Conservation (phyloP, 2,797 vertebrate genomes). For the Gephyroberyx darwinii region DNA sequence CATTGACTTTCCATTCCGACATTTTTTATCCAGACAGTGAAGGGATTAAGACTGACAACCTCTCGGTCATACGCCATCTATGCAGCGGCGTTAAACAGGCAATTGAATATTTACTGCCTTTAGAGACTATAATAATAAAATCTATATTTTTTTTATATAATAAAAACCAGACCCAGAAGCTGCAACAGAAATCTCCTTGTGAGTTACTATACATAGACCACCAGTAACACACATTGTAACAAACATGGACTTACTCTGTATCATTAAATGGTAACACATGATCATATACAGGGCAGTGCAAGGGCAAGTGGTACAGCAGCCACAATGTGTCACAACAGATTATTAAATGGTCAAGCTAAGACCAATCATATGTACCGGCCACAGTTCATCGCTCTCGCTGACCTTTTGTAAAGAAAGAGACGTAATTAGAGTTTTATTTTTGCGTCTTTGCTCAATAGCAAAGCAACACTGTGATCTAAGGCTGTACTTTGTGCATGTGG, state of each 20-base stretch:
- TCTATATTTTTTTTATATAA: too few species aligned
- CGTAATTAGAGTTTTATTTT: slow-evolving; percentile 37
- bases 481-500: slow-evolving; percentile 22
- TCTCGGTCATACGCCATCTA: background rate
- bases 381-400: slow-evolving; percentile 26
- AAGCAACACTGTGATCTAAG: slow-evolving; percentile 14
- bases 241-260: too few species aligned
- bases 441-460: slow-evolving; percentile 20
- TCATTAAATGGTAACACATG: too few species aligned
- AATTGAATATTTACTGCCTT: background rate
- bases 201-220: background rate
- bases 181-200: background rate
- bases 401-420: slow-evolving; percentile 26
- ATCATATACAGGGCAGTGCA: background rate
- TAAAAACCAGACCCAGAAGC: background rate
- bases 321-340: slow-evolving; percentile 11
- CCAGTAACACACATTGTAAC: background rate
- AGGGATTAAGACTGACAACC: background rate
- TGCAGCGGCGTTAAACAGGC: background rate
- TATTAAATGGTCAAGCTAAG: slow-evolving; percentile 5
- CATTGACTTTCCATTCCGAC: background rate
- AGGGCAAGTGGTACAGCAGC: background rate
- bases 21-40: background rate
- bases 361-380: background rate
- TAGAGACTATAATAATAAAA: slow-evolving; percentile 7